phyloP scores from a whole-genome alignment of 2,113 vertebrate species.

The Candoia aspera region DNA sequence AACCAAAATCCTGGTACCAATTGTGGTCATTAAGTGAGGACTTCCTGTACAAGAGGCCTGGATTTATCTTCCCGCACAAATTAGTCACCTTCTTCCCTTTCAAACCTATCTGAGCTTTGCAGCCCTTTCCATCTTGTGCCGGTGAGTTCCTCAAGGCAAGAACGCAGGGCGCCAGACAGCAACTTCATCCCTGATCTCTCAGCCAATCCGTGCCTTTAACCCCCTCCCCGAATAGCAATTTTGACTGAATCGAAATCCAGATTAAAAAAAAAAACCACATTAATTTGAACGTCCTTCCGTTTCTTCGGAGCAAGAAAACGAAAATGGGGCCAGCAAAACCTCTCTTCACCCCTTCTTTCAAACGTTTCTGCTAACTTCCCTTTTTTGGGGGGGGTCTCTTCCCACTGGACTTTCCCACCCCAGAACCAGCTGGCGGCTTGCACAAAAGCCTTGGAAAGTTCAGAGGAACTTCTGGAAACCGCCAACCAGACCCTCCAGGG shows the following conservation, averaged over 20 bases:
- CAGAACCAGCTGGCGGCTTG: slow-evolving; percentile 90
- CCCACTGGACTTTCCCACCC: not conserved
- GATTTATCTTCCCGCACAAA: not conserved
- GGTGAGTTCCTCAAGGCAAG: not conserved
- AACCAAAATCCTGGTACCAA: too few species aligned
- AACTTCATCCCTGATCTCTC: not conserved
- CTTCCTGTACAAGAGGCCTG: too few species aligned
- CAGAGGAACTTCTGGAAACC: slow-evolving; percentile 90
- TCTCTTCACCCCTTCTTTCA: not conserved
- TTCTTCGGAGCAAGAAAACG: not conserved
- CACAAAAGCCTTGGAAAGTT: slow-evolving; percentile 92
- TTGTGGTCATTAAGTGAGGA: too few species aligned
- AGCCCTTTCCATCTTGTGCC: not conserved
- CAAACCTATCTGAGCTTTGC: not conserved
- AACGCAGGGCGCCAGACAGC: not conserved
- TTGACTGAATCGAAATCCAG: not conserved
- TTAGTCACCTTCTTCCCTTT: not conserved
- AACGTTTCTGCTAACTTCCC: not conserved
- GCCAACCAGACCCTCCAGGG: slow-evolving; percentile 92
- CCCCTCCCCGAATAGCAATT: not conserved
- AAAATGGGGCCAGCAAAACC: not conserved
- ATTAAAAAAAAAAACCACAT: not conserved
- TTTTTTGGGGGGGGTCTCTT: not conserved
- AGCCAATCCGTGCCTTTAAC: not conserved
- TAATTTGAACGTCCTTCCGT: not conserved